phyloP scores from a whole-genome alignment of 2,797 vertebrate species.

The Lophius americanus region DNA sequence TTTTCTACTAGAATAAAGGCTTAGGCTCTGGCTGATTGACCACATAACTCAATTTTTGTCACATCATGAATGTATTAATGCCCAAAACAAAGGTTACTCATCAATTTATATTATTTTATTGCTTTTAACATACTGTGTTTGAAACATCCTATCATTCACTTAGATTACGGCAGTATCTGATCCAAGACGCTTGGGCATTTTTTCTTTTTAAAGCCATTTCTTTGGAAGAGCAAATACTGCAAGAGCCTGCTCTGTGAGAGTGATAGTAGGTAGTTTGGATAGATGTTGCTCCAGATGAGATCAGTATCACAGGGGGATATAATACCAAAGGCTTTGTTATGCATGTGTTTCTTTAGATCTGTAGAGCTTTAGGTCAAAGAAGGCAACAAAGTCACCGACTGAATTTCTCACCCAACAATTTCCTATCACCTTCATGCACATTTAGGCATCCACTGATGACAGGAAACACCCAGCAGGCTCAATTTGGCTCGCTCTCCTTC shows the following conservation, averaged over 20 bases:
- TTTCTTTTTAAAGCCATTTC: constrained; percentile 40
- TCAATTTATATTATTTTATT: constrained; percentile 16
- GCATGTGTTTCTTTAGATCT: constrained; percentile 13
- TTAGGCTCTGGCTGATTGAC: no score
- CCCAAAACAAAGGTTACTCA: constrained; percentile 1
- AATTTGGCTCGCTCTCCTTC: constrained; percentile 55
- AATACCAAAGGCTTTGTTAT: constrained; percentile 21
- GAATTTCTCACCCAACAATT: constrained; percentile 13
- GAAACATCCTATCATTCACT: constrained; percentile 30
- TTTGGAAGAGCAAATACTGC: constrained; percentile 45
- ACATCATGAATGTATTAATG: not conserved
- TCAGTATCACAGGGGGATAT: constrained; percentile 36
- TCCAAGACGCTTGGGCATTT: constrained; percentile 29
- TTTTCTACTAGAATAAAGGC: no score
- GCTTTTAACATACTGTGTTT: constrained; percentile 16
- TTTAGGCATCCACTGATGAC: constrained; percentile 50
- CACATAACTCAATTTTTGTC: no score
- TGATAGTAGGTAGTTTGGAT: constrained; percentile 30
- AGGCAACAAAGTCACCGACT: constrained; percentile 17
- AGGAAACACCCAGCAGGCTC: constrained; percentile 49
- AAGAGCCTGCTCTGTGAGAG: constrained; percentile 38
- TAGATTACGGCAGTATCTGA: constrained; percentile 44
- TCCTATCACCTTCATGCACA: constrained; percentile 24
- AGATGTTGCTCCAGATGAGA: constrained; percentile 51
- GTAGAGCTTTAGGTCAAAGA: constrained; percentile 33